Base-by-base conservation (phyloP, 2,888 invertebrate species). In the Vannuccia rotundouncinata region DNA sequence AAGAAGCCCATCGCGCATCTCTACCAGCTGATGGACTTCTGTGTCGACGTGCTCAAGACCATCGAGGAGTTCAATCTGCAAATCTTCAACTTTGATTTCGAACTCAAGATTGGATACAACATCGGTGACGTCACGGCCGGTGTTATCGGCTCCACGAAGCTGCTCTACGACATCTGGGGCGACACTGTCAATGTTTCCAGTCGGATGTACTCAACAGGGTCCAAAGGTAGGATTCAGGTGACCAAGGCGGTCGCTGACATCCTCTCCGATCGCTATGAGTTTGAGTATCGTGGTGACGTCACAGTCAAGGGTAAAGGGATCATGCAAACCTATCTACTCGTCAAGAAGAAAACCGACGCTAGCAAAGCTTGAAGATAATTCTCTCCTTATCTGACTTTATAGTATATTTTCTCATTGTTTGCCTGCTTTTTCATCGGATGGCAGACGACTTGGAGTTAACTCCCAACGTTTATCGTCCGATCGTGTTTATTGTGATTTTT, bases 111-210 rank as follows among this genome's bases (percentile, higher is more conserved):
- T 82, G 95, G 95, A 0, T 94, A 92, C 85, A 96, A 97, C 88
- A 93, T 92, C 84, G 97, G 97, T 0, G 95, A 96, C 84, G 95
- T 98, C 0, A 96, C 96, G 0, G 95, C 97, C 0, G 96, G 96
- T 0, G 91, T 98, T 0, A 96, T 98, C 79, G 97, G 97, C 0
- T 95, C 95, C 2, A 94, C 94, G 0, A 98, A 97, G 86, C 89
- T 98, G 82, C 94, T 95, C 87, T 98, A 96, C 85, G 97, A 97
- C 87, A 97, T 97, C 84, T 98, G 97, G 97, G 97, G 97, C 0
- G 97, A 98, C 87, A 95, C 97, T 0, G 97, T 98, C 0, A 98
- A 98, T 87, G 95, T 97, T 81, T 95, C 97, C 0, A 94, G 94
- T 2, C 90, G 97, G 79, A 98, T 98, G 98, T 97, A 98, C 88